Base-by-base conservation (phyloP, 2,797 vertebrate species). In the Corythornis leucogaster region DNA sequence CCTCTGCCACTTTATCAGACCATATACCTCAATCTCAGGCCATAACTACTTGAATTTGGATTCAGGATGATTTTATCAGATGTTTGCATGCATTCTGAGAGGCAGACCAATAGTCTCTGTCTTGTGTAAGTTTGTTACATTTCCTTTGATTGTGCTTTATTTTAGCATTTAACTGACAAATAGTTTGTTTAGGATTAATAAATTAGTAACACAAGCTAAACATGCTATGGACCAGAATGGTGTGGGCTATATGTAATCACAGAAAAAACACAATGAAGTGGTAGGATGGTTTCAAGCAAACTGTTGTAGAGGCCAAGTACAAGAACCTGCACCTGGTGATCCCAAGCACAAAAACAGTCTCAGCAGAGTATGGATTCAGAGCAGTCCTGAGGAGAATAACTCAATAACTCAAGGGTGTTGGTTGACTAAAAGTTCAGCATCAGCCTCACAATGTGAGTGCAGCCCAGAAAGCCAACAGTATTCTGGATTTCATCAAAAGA, bases 1-100 rank as follows among this genome's bases (percentile, higher is more conserved):
- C 69, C 79, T 85, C 81, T 90, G 78, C 91, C 84, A 67, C 59
- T 96, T 95, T 93, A 80, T 76, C 95, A 95, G 76, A 93, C 79
- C 81, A 22, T 87, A 87, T 62, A 89, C 84, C 76, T 58, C 90
- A 53, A 28, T 35, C 84, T 92, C 5, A 1, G 54, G 15, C 86
- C 89, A 82, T 46, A 87, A 91, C 68, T 83, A 12, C 75, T 76
- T 61, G 90, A 79, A 62, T 75, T 89, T 83, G 66, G 62, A 62
- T 66, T 80, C 81, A 59, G 85, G 54, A 92, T 42, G 54, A 35
- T 76, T 92, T 89, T 92, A 40, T 95, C 95, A 85, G 79, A 83
- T 17, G 76, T 35, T 55, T 62, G 43, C 40, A 16, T 20, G 55
- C 24, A 40, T 75, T 85, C 85, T 75, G 54, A 85, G 35, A 64